Evolutionary conservation across 2,797 vertebrate species (phyloP).

Genomic region (Macroramphosus scolopax): DNA sequence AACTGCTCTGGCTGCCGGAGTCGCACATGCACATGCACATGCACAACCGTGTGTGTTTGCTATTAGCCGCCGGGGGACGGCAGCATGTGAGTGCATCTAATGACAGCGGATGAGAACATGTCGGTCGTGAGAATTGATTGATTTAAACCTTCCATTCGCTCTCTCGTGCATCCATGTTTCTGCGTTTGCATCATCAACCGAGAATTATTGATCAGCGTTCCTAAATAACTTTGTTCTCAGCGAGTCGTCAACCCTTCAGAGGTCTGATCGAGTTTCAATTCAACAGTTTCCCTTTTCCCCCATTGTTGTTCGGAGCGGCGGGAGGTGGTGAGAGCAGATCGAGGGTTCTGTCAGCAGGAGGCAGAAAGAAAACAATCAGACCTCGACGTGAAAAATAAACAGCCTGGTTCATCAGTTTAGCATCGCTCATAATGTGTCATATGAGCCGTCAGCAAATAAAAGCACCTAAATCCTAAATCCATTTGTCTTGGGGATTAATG

Average conservation of each 20-base stretch:
- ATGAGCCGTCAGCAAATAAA: constrained; percentile 53
- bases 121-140: no score
- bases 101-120: no score
- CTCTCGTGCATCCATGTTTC: no score
- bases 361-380: constrained; percentile 8
- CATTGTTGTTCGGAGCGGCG: constrained; percentile 27
- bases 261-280: constrained; percentile 42
- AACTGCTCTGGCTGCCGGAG: no score
- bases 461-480: constrained; percentile 49
- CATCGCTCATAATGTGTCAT: constrained; percentile 39
- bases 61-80: no score
- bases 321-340: constrained; percentile 19
- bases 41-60: no score
- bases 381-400: background rate
- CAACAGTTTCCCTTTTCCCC: constrained; percentile 41
- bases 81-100: no score
- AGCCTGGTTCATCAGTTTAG: constrained; percentile 25
- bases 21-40: no score
- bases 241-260: constrained; percentile 54
- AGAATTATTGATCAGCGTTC: no score
- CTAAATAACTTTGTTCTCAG: no score
- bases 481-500: constrained; percentile 70
- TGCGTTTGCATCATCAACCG: no score
- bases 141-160: no score
- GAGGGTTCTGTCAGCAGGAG: constrained; percentile 24